A percentile compares a stretch with the other conserved stretches of the same genome.
Evolutionary conservation across 2,888 invertebrate species (phyloP).

Genomic region (Cephus sareptanus): DNA sequence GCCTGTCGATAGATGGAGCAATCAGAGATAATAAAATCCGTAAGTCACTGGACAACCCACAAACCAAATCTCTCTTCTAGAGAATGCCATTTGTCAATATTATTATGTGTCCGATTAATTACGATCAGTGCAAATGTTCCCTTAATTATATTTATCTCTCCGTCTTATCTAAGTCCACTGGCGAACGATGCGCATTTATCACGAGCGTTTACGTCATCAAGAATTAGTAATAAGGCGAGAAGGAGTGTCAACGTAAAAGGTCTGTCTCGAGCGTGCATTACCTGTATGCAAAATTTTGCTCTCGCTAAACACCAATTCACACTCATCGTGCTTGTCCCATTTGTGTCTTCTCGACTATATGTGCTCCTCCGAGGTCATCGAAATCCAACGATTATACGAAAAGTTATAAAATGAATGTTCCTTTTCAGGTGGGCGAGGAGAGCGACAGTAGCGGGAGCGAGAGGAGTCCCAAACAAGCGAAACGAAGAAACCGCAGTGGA

Average conservation of each 20-base stretch:
- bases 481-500: constrained; percentile 60
- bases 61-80: background rate
- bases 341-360: background rate
- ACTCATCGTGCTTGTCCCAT: background rate
- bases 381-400: background rate
- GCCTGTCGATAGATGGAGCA: background rate
- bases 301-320: background rate
- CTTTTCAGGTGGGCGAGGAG: constrained; percentile 61
- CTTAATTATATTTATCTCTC: background rate
- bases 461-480: constrained; percentile 62
- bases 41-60: background rate
- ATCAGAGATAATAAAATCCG: background rate
- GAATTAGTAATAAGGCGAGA: background rate
- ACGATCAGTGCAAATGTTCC: background rate
- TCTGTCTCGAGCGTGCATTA: background rate
- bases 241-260: background rate
- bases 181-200: background rate
- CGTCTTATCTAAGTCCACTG: background rate
- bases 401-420: constrained; percentile 15
- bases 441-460: constrained; percentile 64
- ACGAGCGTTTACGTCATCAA: background rate
- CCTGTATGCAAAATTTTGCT: background rate
- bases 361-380: background rate
- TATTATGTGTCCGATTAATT: background rate
- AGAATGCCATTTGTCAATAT: background rate